These are phyloP conservation scores for Oscheius onirici DNA, from an alignment of 2,888 invertebrate genomes.

Conservation along the genomic window DNA sequence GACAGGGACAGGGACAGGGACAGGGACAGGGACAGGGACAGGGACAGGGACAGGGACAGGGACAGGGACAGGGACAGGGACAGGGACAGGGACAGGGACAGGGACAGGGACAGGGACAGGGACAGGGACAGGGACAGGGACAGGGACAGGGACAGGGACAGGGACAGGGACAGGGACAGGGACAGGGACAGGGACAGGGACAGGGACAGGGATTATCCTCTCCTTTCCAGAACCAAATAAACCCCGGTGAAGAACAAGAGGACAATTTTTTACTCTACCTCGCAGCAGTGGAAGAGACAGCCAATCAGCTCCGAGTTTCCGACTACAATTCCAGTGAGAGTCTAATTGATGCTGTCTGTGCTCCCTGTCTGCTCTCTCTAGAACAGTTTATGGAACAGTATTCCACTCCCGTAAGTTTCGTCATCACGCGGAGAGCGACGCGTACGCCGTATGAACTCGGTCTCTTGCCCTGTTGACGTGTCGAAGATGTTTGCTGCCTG, in stretches of 20 bases:
- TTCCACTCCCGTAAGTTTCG: slow-evolving; percentile 34
- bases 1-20: not conserved
- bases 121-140: not conserved
- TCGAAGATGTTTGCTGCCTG: not conserved
- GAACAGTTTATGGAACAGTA: slow-evolving; percentile 44
- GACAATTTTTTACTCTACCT: slow-evolving; percentile 35
- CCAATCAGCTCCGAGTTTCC: slow-evolving; percentile 44
- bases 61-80: not conserved
- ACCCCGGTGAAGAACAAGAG: slow-evolving; percentile 29
- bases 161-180: not conserved
- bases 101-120: not conserved
- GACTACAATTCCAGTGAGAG: slow-evolving; percentile 39
- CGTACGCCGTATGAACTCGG: no score
- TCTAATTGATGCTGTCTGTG: slow-evolving; percentile 46
- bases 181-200: not conserved
- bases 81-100: not conserved
- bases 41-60: not conserved
- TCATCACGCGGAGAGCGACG: not conserved
- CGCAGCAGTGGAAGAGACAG: slow-evolving; percentile 31
- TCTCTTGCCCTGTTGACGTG: not conserved
- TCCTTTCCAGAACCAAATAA: not conserved
- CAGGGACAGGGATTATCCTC: not conserved
- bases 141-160: not conserved
- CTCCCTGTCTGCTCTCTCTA: slow-evolving; percentile 46
- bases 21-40: not conserved